A percentile compares a stretch with the other conserved stretches of the same genome.
phyloP scores from a whole-genome alignment of 2,113 vertebrate species.

The Pagrus major region DNA sequence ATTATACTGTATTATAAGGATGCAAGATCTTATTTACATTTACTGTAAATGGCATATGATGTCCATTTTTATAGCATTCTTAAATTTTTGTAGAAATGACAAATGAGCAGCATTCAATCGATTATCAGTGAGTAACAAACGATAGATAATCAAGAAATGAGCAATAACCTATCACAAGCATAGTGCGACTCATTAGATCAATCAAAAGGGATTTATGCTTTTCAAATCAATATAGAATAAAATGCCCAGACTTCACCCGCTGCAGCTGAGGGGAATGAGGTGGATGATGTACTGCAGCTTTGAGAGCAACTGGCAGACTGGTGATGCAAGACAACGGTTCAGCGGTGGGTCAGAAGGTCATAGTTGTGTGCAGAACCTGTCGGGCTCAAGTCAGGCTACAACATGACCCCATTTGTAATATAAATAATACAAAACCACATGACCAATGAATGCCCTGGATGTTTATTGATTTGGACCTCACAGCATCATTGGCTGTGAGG shows the following conservation, averaged over 20 bases:
- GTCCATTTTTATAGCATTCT: too few relatives aligned
- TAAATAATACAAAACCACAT: conserved; percentile 10
- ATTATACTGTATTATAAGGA: too few relatives aligned
- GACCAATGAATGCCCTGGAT: background rate
- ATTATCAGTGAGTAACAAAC: too few relatives aligned
- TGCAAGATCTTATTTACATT: too few relatives aligned
- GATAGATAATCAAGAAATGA: background rate
- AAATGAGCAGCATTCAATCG: too few relatives aligned
- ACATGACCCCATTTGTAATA: background rate
- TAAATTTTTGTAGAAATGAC: too few relatives aligned
- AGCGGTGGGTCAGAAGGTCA: background rate
- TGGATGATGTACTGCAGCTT: background rate
- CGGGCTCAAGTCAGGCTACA: background rate
- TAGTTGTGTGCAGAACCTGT: background rate
- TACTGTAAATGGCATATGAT: too few relatives aligned
- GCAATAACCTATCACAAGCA: background rate
- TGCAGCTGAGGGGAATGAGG: background rate
- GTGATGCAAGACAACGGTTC: background rate
- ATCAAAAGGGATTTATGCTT: background rate
- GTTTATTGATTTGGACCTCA: background rate
- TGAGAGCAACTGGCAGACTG: background rate
- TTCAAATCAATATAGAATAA: background rate
- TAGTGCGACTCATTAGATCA: background rate
- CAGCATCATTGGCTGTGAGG: background rate
- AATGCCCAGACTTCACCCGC: background rate